Evolutionary conservation across 2,113 vertebrate species (phyloP).

Genomic region (Phalacrocorax aristotelis): DNA sequence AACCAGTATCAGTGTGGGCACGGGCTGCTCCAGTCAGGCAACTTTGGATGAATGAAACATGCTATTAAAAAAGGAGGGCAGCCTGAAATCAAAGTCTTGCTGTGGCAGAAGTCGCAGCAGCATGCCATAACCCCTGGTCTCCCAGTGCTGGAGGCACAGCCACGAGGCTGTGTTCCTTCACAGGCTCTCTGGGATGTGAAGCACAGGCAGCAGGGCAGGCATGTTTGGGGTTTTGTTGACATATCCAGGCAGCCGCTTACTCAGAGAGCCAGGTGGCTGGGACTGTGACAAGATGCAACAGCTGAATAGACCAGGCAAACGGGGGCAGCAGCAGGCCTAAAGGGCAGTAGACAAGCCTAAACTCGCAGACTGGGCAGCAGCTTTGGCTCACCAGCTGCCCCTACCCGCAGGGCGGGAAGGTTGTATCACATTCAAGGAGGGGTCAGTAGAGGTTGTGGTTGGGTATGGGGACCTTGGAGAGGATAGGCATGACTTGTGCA

Average conservation of each 20-base stretch:
- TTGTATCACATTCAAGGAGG: background rate
- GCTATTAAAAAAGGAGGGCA: background rate
- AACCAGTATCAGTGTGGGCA: background rate
- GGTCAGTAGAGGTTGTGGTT: background rate
- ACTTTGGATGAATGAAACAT: background rate
- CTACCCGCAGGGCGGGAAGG: fast-evolving
- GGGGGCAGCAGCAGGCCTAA: background rate
- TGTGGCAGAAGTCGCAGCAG: background rate
- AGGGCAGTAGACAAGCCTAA: background rate
- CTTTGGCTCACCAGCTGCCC: background rate
- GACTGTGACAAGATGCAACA: background rate
- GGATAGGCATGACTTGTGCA: background rate
- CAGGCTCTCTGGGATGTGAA: background rate
- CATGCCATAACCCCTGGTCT: background rate
- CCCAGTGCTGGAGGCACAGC: background rate
- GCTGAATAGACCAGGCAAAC: background rate
- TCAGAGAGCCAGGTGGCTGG: background rate
- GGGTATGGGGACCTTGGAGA: background rate
- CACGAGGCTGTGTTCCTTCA: background rate
- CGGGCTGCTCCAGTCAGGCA: background rate
- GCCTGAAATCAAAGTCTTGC: background rate
- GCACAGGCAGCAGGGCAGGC: background rate
- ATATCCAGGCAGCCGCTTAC: background rate
- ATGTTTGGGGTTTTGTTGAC: background rate
- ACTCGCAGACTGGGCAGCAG: background rate